phyloP scores from a whole-genome alignment of 2,797 vertebrate species.

The Micropoecilia bifurca region DNA sequence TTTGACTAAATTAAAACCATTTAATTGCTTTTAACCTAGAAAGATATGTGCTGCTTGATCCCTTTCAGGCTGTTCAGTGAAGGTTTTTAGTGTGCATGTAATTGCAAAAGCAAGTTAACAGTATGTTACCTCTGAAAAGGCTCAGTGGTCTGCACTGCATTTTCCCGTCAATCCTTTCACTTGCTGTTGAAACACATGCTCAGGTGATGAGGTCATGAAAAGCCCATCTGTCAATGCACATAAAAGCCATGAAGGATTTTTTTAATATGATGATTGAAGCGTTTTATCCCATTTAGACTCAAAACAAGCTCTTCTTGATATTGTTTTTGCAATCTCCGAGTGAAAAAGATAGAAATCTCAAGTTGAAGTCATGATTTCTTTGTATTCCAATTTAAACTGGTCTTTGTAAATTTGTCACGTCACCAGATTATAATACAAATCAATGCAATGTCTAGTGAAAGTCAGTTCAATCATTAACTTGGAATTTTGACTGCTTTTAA shows the following conservation, averaged over 20 bases:
- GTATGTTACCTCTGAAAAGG: slow-evolving; percentile 21
- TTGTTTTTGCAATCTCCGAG: slow-evolving; percentile 7
- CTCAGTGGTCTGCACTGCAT: slow-evolving; percentile 5
- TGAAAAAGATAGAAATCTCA: background rate
- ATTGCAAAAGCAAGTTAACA: slow-evolving; percentile 19
- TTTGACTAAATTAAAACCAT: slow-evolving; percentile 9
- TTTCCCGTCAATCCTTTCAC: slow-evolving; percentile 47
- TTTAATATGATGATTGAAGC: slow-evolving; percentile 4
- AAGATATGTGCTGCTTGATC: background rate
- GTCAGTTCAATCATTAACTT: background rate
- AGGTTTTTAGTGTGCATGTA: slow-evolving; percentile 12
- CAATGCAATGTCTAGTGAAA: background rate
- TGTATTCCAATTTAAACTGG: background rate
- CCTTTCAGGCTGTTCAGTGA: slow-evolving; percentile 1
- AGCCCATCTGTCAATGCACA: slow-evolving; percentile 57
- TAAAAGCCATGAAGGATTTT: slow-evolving; percentile 12
- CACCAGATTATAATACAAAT: background rate
- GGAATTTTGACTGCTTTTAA: background rate
- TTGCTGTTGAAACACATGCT: slow-evolving; percentile 68
- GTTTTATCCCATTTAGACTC: background rate
- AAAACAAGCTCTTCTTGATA: slow-evolving; percentile 3
- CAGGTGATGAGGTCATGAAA: slow-evolving; percentile 61
- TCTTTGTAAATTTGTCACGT: background rate
- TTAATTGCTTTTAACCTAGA: background rate
- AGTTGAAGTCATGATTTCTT: background rate